Conservation (phyloP, 2,113 vertebrate species). For the Pluvialis apricaria region DNA sequence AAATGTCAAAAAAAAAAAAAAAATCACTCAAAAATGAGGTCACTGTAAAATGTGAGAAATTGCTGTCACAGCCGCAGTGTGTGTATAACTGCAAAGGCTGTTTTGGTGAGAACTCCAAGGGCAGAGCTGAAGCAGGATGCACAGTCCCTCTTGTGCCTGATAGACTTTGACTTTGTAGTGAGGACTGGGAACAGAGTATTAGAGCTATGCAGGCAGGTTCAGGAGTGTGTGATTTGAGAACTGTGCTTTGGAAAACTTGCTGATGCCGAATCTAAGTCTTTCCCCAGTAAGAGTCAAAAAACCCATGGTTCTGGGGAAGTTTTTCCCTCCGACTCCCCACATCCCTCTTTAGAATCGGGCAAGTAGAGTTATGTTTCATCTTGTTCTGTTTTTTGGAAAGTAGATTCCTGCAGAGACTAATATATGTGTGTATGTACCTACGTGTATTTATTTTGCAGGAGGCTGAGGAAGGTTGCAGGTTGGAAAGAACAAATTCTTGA, state of each 20-base stretch:
- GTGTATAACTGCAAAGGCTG: neutral
- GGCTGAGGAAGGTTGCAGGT: neutral
- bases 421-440: neutral
- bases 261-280: neutral
- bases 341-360: neutral
- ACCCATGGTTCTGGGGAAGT: fast-evolving
- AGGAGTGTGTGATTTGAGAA: neutral
- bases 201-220: neutral
- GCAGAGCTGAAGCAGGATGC: neutral
- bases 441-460: neutral
- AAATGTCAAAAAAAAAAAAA: slow-evolving; percentile 57
- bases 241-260: neutral
- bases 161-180: neutral
- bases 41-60: slow-evolving; percentile 28
- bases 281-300: neutral
- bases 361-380: neutral
- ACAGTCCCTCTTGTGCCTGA: neutral
- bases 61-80: neutral
- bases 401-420: neutral
- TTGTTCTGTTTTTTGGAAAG: neutral
- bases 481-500: neutral
- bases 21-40: slow-evolving; percentile 48
- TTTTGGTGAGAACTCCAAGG: slow-evolving; percentile 4
- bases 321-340: neutral
- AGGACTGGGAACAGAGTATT: neutral